Conservation (phyloP, 1,140 invertebrate genomes). For the Antheraea mylitta region DNA sequence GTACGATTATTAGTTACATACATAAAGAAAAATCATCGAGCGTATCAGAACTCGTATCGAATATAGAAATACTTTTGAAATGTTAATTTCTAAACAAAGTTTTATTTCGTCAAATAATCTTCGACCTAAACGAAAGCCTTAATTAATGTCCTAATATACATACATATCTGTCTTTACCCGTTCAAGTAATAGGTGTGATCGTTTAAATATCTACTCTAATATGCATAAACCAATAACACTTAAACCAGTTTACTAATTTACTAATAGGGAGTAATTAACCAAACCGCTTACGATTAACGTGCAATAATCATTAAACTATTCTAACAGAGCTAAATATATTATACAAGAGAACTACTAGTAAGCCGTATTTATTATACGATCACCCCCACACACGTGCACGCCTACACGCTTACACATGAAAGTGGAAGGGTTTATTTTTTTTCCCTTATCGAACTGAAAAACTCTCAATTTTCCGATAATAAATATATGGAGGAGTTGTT, state of each 20-base stretch:
- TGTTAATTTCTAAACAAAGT: background rate
- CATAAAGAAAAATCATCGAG: too few species aligned
- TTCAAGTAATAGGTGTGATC: background rate
- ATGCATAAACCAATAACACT: background rate
- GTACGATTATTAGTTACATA: too few species aligned
- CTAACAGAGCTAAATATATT: background rate
- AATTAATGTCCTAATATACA: background rate
- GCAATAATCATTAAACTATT: background rate
- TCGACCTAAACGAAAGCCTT: background rate
- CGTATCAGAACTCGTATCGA: too few species aligned
- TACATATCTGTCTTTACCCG: background rate
- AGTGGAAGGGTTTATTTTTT: too few species aligned
- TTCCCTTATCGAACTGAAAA: too few species aligned
- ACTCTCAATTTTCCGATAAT: too few species aligned
- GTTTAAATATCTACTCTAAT: background rate
- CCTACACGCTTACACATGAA: too few species aligned
- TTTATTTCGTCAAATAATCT: background rate
- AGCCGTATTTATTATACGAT: background rate
- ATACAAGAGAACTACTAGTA: background rate
- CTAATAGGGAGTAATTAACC: background rate
- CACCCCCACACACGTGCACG: too few species aligned
- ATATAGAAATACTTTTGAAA: too few species aligned
- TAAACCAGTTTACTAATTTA: slow-evolving; percentile 3
- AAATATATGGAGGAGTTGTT: too few species aligned
- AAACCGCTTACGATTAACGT: background rate